A percentile compares a stretch with the other conserved stretches of the same genome.
These are phyloP conservation scores for Drosophila colorata DNA, from an alignment of 2,888 invertebrate species.

Conservation along the genomic window DNA sequence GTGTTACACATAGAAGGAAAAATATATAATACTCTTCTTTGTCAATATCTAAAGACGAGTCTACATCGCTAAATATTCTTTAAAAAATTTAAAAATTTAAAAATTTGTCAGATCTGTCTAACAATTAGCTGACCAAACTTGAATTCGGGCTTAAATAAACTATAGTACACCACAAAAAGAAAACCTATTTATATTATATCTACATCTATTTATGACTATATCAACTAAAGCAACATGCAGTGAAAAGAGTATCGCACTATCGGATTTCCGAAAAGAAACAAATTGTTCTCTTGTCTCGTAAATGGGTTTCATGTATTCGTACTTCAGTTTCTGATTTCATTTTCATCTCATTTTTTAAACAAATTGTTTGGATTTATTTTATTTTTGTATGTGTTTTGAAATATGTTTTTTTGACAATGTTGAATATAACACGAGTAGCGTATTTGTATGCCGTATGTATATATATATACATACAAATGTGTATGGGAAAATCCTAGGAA, in stretches of 20 bases:
- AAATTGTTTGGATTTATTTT: neutral
- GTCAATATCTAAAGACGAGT: too few species aligned
- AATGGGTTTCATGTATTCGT: neutral
- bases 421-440: neutral
- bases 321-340: constrained; percentile 3
- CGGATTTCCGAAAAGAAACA: too few species aligned
- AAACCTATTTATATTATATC: too few species aligned
- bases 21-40: too few species aligned
- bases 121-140: too few species aligned
- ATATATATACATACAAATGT: neutral
- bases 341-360: constrained; percentile 25
- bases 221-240: neutral
- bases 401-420: neutral
- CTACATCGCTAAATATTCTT: too few species aligned
- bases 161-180: too few species aligned
- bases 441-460: neutral
- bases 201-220: too few species aligned
- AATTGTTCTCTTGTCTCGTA: neutral
- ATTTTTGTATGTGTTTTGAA: neutral
- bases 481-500: neutral
- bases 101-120: too few species aligned
- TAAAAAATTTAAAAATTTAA: too few species aligned
- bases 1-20: too few species aligned
- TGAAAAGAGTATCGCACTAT: neutral
- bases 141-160: too few species aligned